These are phyloP conservation scores for Xestia sexstrigata DNA, from an alignment of 2,888 invertebrate genomes.

Conservation along the genomic window DNA sequence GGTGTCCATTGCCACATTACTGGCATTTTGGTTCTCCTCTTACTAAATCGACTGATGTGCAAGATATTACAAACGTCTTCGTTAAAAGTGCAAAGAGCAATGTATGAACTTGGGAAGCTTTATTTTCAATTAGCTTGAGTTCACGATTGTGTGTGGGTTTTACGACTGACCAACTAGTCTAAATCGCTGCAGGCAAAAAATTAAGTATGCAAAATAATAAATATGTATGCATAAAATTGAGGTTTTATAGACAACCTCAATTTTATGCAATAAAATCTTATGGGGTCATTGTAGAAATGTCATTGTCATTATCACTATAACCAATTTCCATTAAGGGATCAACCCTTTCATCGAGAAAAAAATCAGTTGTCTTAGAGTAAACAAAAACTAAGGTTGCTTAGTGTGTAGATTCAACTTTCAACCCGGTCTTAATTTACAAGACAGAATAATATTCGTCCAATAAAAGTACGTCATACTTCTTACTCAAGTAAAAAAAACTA, in stretches of 20 bases:
- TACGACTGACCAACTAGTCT: no score
- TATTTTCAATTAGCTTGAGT: background rate
- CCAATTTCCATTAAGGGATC: accelerated
- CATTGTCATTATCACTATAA: background rate
- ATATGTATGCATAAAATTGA: background rate
- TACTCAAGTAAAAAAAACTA: background rate
- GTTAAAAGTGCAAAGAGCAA: background rate
- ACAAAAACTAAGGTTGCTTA: background rate
- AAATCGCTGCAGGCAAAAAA: no score
- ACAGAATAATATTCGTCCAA: background rate
- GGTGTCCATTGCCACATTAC: background rate
- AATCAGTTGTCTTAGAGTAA: background rate
- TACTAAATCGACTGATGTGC: background rate
- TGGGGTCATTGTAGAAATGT: background rate
- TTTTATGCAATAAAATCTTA: background rate
- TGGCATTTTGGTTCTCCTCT: background rate
- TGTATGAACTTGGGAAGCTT: background rate
- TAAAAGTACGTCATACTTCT: background rate
- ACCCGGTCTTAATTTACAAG: background rate
- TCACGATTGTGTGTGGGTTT: background rate
- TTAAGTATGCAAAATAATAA: background rate
- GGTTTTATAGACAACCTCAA: background rate
- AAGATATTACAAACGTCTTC: background rate
- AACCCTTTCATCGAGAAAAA: background rate
- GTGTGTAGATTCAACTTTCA: background rate